A percentile compares a stretch with the other conserved stretches of the same genome.
Conservation (phyloP, 2,888 invertebrate species). For the Mactromeris polynyma region DNA sequence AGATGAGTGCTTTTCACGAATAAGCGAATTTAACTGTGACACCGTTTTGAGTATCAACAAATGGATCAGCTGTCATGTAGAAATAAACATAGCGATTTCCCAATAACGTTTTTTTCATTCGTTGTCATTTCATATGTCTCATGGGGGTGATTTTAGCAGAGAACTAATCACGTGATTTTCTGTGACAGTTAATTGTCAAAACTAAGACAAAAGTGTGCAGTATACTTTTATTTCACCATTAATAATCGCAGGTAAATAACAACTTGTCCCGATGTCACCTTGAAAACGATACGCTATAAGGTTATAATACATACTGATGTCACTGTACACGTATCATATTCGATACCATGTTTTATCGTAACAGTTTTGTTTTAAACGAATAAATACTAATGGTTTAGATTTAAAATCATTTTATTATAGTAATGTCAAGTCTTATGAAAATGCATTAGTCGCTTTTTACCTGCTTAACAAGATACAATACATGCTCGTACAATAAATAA, state of each 20-base stretch:
- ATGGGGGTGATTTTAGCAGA: background rate
- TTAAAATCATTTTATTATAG: too few species aligned
- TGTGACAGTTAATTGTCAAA: background rate
- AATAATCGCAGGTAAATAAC: background rate
- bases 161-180: background rate
- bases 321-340: background rate
- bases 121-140: background rate
- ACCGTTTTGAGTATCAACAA: constrained; percentile 16
- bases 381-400: too few species aligned
- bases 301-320: background rate
- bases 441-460: too few species aligned
- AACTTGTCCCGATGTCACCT: constrained; percentile 30
- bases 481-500: too few species aligned
- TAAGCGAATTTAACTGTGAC: background rate
- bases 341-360: background rate
- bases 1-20: background rate
- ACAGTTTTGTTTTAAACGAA: too few species aligned
- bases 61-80: background rate
- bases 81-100: background rate
- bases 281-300: background rate
- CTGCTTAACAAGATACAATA: too few species aligned
- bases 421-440: too few species aligned
- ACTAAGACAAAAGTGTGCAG: background rate
- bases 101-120: too few species aligned
- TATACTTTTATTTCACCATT: background rate